Evolutionary conservation across 2,113 vertebrate species (phyloP), one percentile per base, ranked within the genome.

Genomic region (Oceanodroma tethys): DNA sequence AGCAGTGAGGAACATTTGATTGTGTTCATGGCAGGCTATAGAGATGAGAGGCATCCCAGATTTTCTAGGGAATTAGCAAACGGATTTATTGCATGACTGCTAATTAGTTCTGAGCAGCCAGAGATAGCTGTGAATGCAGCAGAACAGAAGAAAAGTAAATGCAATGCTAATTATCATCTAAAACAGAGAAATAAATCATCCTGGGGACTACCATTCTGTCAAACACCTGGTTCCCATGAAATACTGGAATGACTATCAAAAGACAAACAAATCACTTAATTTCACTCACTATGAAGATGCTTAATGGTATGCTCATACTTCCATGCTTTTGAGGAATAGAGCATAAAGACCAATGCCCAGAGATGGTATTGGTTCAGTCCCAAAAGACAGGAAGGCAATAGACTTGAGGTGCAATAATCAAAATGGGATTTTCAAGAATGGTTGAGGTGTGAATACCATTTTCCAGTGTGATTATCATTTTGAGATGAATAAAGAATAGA

Each of bases 91-190:
- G 94, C 87, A 86, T 88, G 94, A 87, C 42, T 88, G 88, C 65
- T 96, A 91, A 97, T 97, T 94, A 95, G 81, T 93, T 95, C 83
- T 93, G 87, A 97, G 93, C 82, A 82, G 42, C 42, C 74, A 92
- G 60, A 91, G 74, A 94, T 88, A 96, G 81, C 74, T 92, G 55
- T 81, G 88, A 91, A 93, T 72, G 56, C 52, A 86, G 89, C 38
- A 80, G 80, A 95, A 95, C 43, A 90, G 81, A 72, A 40, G 78
- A 94, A 94, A 88, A 92, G 78, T 86, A 96, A 97, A 96, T 16
- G 12, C 53, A 72, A 73, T 90, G 71, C 81, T 89, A 95, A 96
- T 94, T 91, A 88, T 90, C 34, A 79, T 90, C 86, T 93, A 92
- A 94, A 92, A 40, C 22, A 95, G 63, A 55, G 75, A 94, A 94